These are phyloP conservation scores for Lutraria rhynchaena DNA, from an alignment of 1,140 invertebrate species.

Conservation along the genomic window DNA sequence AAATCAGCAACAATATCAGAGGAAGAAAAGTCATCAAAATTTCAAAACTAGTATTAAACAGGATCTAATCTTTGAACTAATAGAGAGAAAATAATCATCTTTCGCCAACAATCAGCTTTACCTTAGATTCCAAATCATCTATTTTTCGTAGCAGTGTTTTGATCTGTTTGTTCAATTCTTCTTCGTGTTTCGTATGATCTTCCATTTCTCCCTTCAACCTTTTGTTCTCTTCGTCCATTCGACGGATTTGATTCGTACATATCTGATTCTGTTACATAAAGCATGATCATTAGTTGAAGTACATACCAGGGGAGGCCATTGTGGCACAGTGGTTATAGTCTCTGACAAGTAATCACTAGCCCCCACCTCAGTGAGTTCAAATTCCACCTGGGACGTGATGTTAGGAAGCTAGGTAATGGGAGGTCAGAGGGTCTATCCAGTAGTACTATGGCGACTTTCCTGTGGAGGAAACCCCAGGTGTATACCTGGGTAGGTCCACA, in stretches of 20 bases:
- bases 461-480: too few species aligned
- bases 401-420: too few species aligned
- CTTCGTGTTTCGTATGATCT: conserved; percentile 87
- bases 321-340: too few species aligned
- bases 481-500: too few species aligned
- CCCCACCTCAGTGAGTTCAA: too few species aligned
- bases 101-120: conserved; percentile 68
- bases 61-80: not conserved
- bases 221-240: conserved; percentile 97
- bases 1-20: not conserved
- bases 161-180: conserved; percentile 89
- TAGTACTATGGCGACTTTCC: too few species aligned
- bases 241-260: conserved; percentile 94
- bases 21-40: not conserved
- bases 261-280: conserved; percentile 92
- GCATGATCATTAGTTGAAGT: too few species aligned
- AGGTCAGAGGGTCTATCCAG: too few species aligned
- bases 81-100: not conserved
- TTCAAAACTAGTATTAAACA: not conserved
- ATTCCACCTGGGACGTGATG: too few species aligned
- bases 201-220: conserved; percentile 90
- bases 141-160: conserved; percentile 94
- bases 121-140: conserved; percentile 92
- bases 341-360: too few species aligned
- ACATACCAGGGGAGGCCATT: too few species aligned